Evolutionary conservation across 2,113 vertebrate species (phyloP), one percentile per base, ranked within the genome.

Genomic region (Muntiacus reevesi): DNA sequence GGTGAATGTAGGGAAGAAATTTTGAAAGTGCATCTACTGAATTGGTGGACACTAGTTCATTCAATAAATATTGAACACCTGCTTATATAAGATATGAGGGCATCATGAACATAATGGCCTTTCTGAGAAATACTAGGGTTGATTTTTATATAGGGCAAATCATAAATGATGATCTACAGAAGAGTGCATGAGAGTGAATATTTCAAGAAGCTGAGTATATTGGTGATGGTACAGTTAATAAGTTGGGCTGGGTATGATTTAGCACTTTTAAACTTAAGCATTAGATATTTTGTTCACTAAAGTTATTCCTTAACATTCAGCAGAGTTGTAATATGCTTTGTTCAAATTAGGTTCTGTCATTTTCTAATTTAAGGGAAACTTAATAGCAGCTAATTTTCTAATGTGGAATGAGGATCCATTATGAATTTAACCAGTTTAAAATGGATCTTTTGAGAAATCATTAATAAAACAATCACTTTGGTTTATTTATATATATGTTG

Each of bases 331-430:
- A 28, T 79, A 78, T 10, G 7, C 74, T 95, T 92, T 96, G 33
- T 19, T 64, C 28, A 84, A 57, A 84, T 97, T 30, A 92, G 23
- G 85, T 43, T 55, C 30, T 62, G 1, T 87, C 3, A 67, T 90
- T 94, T 96, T 87, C 50, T 96, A 59, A 79, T 57, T 91, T 64
- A 97, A 74, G 17, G 21, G 23, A 88, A 94, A 33, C 36, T 25
- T 78, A 85, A 67, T 43, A 91, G 45, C 19, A 47, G 27, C 47
- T 89, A 36, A 76, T 92, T 96, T 96, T 97, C 43, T 93, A 60
- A 82, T 91, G 79, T 43, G 79, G 19, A 87, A 19, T 96, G 36
- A 93, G 21, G n/a, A 87, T 89, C 15, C 52, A 5, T 3, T 89
- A 17, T 95, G 78, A 91, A 85, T 87, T 84, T 83, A 95, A 87